These are phyloP conservation scores for Rhabdomys dilectus DNA, from an alignment of 2,113 vertebrate genomes.

Conservation along the genomic window DNA sequence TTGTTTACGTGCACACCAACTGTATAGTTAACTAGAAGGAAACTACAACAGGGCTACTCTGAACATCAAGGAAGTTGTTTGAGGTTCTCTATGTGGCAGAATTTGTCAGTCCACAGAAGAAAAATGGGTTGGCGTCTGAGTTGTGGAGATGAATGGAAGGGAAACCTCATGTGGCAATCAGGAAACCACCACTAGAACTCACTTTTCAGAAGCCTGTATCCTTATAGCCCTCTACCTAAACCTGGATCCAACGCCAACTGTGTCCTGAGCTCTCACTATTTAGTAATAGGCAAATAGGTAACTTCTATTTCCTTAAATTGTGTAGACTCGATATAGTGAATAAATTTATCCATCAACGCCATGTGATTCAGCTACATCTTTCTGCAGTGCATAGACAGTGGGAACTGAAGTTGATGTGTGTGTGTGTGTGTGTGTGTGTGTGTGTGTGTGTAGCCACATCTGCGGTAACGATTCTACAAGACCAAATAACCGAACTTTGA, in stretches of 20 bases:
- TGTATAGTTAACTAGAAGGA: not conserved
- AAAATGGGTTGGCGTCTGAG: not conserved
- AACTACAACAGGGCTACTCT: conserved; percentile 44
- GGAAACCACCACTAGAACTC: not conserved
- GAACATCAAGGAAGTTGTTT: conserved; percentile 55
- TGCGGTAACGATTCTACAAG: not conserved
- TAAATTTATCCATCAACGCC: not conserved
- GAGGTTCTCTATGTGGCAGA: conserved; percentile 37
- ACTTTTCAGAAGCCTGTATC: not conserved
- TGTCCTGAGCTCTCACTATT: not conserved
- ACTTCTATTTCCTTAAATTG: not conserved
- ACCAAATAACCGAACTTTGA: not conserved
- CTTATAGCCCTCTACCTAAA: not conserved
- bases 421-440: not conserved
- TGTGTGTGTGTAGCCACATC: not conserved
- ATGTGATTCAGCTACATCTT: not conserved
- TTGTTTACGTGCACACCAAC: conserved; percentile 47
- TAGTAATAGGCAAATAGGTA: not conserved
- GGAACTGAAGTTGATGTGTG: not conserved
- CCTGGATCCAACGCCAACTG: not conserved
- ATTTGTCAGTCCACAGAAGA: not conserved
- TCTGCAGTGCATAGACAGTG: not conserved
- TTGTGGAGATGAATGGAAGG: not conserved
- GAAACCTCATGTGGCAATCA: not conserved
- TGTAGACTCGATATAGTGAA: not conserved